phyloP scores from a whole-genome alignment of 2,113 vertebrate species.

The Pavo muticus region DNA sequence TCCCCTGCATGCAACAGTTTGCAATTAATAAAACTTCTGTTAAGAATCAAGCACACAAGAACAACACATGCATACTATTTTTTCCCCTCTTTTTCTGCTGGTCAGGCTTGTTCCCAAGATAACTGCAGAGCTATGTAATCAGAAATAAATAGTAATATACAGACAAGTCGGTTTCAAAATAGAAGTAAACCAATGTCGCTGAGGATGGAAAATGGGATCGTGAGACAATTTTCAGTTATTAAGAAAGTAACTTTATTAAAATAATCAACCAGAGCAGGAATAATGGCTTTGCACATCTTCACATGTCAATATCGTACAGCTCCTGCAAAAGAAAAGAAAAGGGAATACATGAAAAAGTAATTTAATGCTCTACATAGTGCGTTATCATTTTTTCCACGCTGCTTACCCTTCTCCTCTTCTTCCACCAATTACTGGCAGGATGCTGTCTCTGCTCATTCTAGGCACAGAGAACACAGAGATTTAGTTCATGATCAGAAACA shows the following conservation, averaged over 20 bases:
- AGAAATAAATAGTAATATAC: background rate
- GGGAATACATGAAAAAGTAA: conserved; percentile 9
- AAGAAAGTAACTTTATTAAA: conserved; percentile 32
- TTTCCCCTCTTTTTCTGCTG: background rate
- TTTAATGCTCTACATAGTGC: accelerated
- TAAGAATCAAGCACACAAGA: background rate
- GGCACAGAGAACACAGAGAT: conserved; percentile 55
- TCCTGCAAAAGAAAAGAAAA: conserved; percentile 63
- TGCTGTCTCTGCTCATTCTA: conserved; percentile 31
- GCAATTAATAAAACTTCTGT: background rate
- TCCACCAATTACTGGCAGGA: conserved; percentile 28
- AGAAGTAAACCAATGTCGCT: background rate
- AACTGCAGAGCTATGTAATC: background rate
- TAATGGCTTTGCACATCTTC: background rate
- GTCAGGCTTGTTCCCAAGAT: background rate
- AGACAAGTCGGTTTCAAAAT: background rate
- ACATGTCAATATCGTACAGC: background rate
- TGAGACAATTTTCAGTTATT: background rate
- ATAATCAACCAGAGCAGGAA: background rate
- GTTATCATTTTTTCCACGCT: background rate
- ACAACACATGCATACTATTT: background rate
- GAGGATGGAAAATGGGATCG: background rate
- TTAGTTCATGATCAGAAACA: conserved; percentile 40
- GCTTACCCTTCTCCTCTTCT: conserved; percentile 56
- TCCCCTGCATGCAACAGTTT: background rate